Evolutionary conservation across 2,888 invertebrate species (phyloP).

Genomic region (Cantharis rufa): DNA sequence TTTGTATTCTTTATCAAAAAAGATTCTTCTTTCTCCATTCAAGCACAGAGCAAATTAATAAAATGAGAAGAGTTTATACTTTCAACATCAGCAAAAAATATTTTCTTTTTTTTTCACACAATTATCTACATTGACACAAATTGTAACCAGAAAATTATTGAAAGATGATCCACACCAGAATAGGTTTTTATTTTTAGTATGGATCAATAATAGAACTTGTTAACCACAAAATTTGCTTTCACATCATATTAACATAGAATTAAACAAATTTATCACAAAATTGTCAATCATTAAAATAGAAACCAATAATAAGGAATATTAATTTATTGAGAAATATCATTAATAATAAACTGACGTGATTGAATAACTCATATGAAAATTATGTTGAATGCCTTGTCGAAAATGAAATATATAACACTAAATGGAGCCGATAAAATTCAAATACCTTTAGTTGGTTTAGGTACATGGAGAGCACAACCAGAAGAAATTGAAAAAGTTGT

Average conservation of each 20-base stretch:
- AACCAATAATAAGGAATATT: conserved; percentile 6
- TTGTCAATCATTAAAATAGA: not conserved
- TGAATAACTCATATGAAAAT: not conserved
- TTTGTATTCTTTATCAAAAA: no score
- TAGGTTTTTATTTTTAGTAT: not conserved
- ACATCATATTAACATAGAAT: conserved; percentile 12
- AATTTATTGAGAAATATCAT: not conserved
- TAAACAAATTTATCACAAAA: conserved; percentile 10
- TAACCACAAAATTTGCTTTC: conserved; percentile 5
- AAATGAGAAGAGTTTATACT: not conserved
- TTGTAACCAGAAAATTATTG: not conserved
- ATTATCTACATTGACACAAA: not conserved
- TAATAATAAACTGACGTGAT: not conserved
- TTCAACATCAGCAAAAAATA: not conserved
- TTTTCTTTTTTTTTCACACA: not conserved
- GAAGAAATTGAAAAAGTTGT: conserved; percentile 69
- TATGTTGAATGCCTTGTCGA: conserved; percentile 9
- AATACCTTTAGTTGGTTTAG: conserved; percentile 74
- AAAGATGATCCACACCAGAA: not conserved
- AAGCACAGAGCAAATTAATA: no score
- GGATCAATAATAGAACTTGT: conserved; percentile 6
- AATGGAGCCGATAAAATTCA: conserved; percentile 58
- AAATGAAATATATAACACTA: conserved; percentile 57
- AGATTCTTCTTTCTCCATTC: no score
- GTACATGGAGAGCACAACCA: conserved; percentile 73